Conservation (phyloP, 2,113 vertebrate genomes). For the Acinonyx jubatus region DNA sequence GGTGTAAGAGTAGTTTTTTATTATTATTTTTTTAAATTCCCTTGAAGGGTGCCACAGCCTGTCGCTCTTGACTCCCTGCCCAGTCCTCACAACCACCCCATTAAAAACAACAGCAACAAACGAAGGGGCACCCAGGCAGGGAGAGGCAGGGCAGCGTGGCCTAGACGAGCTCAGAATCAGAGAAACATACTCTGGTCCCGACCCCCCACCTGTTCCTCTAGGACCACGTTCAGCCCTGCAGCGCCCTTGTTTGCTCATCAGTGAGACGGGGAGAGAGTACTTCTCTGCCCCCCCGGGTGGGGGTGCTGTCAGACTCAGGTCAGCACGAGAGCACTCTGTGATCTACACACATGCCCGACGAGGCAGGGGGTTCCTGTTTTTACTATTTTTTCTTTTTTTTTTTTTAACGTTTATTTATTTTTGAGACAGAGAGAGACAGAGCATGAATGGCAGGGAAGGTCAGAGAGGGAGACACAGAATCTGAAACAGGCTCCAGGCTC, state of each 20-base stretch:
- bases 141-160: rapidly evolving
- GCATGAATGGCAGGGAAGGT: too few species aligned
- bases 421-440: too few species aligned
- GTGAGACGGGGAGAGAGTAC: too few species aligned
- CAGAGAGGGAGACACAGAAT: too few species aligned
- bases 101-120: neutral
- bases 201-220: rapidly evolving
- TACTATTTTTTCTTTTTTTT: too few species aligned
- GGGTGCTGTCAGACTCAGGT: neutral
- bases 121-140: too few species aligned
- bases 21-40: neutral
- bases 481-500: too few species aligned
- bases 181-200: neutral
- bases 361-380: neutral
- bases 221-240: rapidly evolving
- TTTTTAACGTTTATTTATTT: too few species aligned
- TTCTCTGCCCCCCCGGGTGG: neutral
- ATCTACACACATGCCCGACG: rapidly evolving
- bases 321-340: neutral
- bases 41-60: neutral
- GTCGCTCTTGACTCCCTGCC: neutral
- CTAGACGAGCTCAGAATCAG: too few species aligned
- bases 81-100: neutral
- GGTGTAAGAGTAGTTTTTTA: neutral
- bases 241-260: neutral